Evolutionary conservation across 2,113 vertebrate species (phyloP), one percentile per base, ranked within the genome.

Genomic region (Ctenodactylus gundi): DNA sequence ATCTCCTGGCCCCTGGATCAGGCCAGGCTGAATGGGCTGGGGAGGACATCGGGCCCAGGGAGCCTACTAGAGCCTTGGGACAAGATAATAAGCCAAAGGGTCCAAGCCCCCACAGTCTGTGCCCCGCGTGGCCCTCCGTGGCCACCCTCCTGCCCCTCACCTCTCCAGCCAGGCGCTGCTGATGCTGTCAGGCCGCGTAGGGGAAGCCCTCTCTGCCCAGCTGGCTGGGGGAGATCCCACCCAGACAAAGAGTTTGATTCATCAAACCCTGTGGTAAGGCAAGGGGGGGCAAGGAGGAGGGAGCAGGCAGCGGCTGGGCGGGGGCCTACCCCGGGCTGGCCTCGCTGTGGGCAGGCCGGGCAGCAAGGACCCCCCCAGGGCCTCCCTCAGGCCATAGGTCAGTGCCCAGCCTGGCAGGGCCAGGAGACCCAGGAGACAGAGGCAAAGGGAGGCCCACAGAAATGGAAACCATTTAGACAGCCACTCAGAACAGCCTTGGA

Each of bases 161-260:
- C 96, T 97, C 94, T 90, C 75, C 81, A 49, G 94, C 91, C 25
- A 36, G 77, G 23, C 39, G 7, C 60, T 68, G 85, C 86, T 41
- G 95, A 10, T 82, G 91, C 60, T 41, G 90, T 15, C 36, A 7
- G 21, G 88, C 94, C 65, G 80, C 44, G 31, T 93, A 36, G 94
- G 95, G 95, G 95, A 97, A 97, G 96, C 97, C 96, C 96, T 97
- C 91, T 90, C 94, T 94, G 96, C 93, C 93, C 96, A 96, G 97
- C 95, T 96, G 96, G 95, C 96, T 78, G 81, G 94, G 94, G 97
- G 95, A 96, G 91, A 95, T 96, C 97, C 97, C 97, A 97, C 97
- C 96, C 97, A 96, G 97, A 97, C 97, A 97, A 97, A 97, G 96
- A 95, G 96, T 97, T 97, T 97, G 96, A 97, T 97, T 96, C 97